Evolutionary conservation across 2,888 invertebrate species (phyloP), one percentile per base, ranked within the genome.

Genomic region (Himalopsyche tibetana): DNA sequence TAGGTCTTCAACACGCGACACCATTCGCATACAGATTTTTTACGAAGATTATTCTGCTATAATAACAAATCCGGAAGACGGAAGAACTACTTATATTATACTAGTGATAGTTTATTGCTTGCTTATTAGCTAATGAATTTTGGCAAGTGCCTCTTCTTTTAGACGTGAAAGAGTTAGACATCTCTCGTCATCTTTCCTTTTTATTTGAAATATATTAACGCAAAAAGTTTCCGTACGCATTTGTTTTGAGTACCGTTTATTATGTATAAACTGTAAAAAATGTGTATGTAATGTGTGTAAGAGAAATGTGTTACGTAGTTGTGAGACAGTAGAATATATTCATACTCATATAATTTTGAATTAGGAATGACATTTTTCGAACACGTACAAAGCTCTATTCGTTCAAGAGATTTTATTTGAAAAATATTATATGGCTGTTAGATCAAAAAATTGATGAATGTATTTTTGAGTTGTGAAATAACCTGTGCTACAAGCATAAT

Each of bases 91-190:
- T 63, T 63, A 19, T 63, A 63, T 63, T 63, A 63, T 63, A 4
- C 11, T 11, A 63, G 63, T 9, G 19, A n/a, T 19, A 63, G 6
- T 63, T 63, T 63, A 63, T 63, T 63, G 63, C 19, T 17, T n/a
- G 56, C 17, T 19, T 63, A 63, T 63, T 63, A 63, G 63, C 63
- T 63, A 63, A 63, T 63, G 63, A 63, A 63, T 63, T 63, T 63
- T 63, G 63, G 6, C 28, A 19, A 63, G 19, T 63, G 6, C 19
- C 19, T 63, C 8, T 63, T 63, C 63, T 63, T 19, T 63, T 63
- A 5, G 11, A n/a, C 28, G 19, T 9, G 28, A 63, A 63, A 19
- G 28, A 63, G 15, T 63, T 8, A 8, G 63, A 19, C 11, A 63
- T n/a, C 63, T 63, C 28, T 63, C 19, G 5, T 63, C n/a, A 19